phyloP scores from a whole-genome alignment of 2,888 invertebrate species.

The Pandemis heparana region DNA sequence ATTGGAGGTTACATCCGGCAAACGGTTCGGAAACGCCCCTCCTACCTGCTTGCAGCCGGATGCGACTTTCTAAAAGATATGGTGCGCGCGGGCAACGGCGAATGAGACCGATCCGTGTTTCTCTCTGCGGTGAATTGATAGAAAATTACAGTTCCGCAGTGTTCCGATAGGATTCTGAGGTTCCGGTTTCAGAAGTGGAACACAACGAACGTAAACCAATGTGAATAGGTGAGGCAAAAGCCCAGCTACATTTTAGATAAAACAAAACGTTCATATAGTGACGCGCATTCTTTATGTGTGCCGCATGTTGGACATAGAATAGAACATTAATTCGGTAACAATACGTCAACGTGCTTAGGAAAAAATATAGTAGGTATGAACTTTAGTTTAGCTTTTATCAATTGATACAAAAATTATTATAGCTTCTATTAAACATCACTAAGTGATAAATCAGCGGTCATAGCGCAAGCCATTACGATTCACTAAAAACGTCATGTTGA shows the following conservation, averaged over 20 bases:
- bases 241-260: background rate
- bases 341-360: background rate
- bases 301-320: background rate
- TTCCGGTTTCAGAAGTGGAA: conserved; percentile 27
- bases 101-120: conserved; percentile 46
- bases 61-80: conserved; percentile 83
- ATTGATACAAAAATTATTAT: background rate
- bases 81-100: conserved; percentile 60
- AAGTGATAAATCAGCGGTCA: conserved; percentile 19
- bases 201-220: conserved; percentile 1
- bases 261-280: background rate
- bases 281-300: background rate
- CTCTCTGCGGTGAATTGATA: conserved; percentile 40
- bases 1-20: conserved; percentile 71
- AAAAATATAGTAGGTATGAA: background rate
- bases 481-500: conserved; percentile 30
- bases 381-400: background rate
- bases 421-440: background rate
- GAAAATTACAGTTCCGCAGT: conserved; percentile 38
- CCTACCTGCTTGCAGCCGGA: conserved; percentile 74
- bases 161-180: conserved; percentile 32
- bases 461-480: conserved; percentile 18
- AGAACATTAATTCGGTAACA: background rate
- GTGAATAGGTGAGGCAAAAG: background rate
- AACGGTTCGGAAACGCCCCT: conserved; percentile 72